Percentiles rank a stretch among this genome's conserved stretches.
phyloP scores from a whole-genome alignment of 2,797 vertebrate genomes.

The Muscicapa comitata region DNA sequence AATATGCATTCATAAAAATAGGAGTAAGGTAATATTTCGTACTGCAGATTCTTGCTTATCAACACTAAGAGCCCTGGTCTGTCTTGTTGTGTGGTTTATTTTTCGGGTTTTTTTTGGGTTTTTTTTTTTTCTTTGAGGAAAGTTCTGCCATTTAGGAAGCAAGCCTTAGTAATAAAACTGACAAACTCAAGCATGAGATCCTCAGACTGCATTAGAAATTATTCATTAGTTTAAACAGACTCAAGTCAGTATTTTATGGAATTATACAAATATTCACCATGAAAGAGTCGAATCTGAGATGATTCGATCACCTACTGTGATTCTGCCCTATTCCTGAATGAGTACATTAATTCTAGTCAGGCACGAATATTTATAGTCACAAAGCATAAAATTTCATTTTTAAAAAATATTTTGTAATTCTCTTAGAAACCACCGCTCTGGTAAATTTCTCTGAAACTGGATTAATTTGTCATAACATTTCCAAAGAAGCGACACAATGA shows the following conservation, averaged over 20 bases:
- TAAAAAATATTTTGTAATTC: not conserved
- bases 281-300: not conserved
- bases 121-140: not conserved
- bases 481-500: not conserved
- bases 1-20: not conserved
- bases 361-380: not conserved
- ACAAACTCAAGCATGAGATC: not conserved
- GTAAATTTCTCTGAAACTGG: not conserved
- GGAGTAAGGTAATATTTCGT: not conserved
- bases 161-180: not conserved
- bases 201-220: not conserved
- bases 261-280: not conserved
- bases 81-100: not conserved
- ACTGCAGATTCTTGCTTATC: not conserved
- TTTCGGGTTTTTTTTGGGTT: not conserved
- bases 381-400: not conserved
- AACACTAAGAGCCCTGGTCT: not conserved
- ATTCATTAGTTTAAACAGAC: not conserved
- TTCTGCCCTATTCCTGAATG: not conserved
- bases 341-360: not conserved
- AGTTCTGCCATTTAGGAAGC: not conserved
- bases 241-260: not conserved
- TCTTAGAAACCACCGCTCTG: not conserved
- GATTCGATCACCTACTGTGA: not conserved
- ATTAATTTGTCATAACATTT: not conserved